These are phyloP conservation scores for Ditylenchus dipsaci DNA, from an alignment of 1,140 invertebrate species.

Conservation along the genomic window DNA sequence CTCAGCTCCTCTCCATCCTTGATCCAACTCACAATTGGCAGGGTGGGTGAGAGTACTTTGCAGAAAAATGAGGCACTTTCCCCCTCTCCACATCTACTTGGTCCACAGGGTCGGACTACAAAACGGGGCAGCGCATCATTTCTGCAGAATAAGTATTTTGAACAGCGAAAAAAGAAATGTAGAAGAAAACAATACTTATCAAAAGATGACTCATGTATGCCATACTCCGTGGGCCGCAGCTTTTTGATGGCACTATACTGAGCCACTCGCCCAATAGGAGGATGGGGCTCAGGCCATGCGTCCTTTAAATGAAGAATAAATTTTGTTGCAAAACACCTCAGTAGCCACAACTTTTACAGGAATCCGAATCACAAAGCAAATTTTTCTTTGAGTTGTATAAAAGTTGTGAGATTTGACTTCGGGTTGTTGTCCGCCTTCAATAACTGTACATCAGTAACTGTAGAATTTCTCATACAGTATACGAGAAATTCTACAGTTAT, in stretches of 20 bases:
- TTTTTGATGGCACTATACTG: conserved; percentile 96
- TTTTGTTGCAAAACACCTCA: background rate
- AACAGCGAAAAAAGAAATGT: too few relatives aligned
- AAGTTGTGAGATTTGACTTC: too few relatives aligned
- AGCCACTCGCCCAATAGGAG: conserved; percentile 89
- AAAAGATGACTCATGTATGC: conserved; percentile 58
- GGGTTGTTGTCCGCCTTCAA: too few relatives aligned
- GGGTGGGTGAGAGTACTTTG: conserved; percentile 84
- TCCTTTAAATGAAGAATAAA: conserved; percentile 51
- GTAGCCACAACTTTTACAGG: too few relatives aligned
- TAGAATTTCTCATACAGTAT: too few relatives aligned
- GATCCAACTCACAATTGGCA: conserved; percentile 86
- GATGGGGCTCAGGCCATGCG: conserved; percentile 82
- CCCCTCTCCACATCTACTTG: conserved; percentile 86
- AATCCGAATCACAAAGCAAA: too few relatives aligned
- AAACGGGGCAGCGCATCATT: conserved; percentile 93
- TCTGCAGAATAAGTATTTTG: too few relatives aligned
- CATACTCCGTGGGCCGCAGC: conserved; percentile 86
- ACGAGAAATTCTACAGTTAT: too few relatives aligned
- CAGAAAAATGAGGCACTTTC: conserved; percentile 95
- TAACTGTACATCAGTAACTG: too few relatives aligned
- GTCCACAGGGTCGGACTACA: conserved; percentile 88
- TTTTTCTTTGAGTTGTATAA: too few relatives aligned
- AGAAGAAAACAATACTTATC: background rate
- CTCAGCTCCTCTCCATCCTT: conserved; percentile 85